Evolutionary conservation across 2,113 vertebrate genomes (phyloP).

Genomic region (Pelobates fuscus): DNA sequence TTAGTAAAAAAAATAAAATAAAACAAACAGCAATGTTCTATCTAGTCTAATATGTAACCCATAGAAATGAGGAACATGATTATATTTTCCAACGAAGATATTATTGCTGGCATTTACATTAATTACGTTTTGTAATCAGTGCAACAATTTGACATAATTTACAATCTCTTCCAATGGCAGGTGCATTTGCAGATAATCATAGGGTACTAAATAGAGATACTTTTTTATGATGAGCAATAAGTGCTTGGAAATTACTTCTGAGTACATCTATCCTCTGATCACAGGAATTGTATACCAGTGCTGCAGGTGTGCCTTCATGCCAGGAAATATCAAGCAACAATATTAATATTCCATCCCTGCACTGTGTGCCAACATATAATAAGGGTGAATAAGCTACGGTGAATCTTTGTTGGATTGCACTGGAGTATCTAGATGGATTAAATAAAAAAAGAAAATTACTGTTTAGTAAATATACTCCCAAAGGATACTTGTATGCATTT

Average conservation of each 20-base stretch:
- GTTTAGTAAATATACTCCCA: too few relatives aligned
- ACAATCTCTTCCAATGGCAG: not conserved
- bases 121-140: slow-evolving; percentile 25
- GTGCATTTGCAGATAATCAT: slow-evolving; percentile 8
- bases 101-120: slow-evolving; percentile 27
- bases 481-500: too few relatives aligned
- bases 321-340: not conserved
- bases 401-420: too few relatives aligned
- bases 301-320: slow-evolving; percentile 11
- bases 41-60: not conserved
- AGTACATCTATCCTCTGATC: not conserved
- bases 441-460: too few relatives aligned
- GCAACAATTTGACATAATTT: slow-evolving; percentile 11
- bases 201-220: slow-evolving; percentile 10
- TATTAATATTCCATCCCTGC: not conserved
- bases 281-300: not conserved
- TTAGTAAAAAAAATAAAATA: too few relatives aligned
- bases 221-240: slow-evolving; percentile 24
- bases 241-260: slow-evolving; percentile 14
- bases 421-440: too few relatives aligned
- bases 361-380: not conserved
- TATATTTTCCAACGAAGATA: slow-evolving; percentile 9
- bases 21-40: too few relatives aligned
- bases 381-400: too few relatives aligned
- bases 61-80: not conserved